These are phyloP conservation scores for Tortrix viridana DNA, from an alignment of 2,888 invertebrate species.

Conservation along the genomic window DNA sequence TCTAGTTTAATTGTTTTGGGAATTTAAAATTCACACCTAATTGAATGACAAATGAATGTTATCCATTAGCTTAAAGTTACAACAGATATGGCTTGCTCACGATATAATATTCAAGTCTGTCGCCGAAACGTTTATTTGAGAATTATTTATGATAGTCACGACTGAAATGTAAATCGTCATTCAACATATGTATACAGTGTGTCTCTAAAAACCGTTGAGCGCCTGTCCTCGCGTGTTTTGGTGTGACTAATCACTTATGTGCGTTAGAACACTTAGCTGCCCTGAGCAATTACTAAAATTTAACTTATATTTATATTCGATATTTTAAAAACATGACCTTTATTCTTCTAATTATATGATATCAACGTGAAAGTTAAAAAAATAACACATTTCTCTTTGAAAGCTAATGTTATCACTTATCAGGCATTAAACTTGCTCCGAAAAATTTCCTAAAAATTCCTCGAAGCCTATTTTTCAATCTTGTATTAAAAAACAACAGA, in stretches of 20 bases:
- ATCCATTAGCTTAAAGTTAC: slow-evolving; percentile 25
- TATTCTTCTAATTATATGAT: no score
- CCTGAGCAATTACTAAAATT: not conserved
- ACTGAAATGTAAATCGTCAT: slow-evolving; percentile 42
- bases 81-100: slow-evolving; percentile 2
- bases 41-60: slow-evolving; percentile 24
- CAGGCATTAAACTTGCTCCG: no score
- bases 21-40: slow-evolving; percentile 23
- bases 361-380: no score
- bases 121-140: slow-evolving; percentile 28
- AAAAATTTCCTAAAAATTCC: no score
- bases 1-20: slow-evolving; percentile 21
- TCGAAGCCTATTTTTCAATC: no score
- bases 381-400: no score
- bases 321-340: no score
- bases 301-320: not conserved
- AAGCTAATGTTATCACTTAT: no score
- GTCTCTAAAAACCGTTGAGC: slow-evolving; percentile 18
- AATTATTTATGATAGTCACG: slow-evolving; percentile 47
- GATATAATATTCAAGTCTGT: slow-evolving; percentile 29
- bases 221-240: slow-evolving; percentile 1
- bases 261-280: slow-evolving; percentile 8
- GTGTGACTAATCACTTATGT: slow-evolving; percentile 17
- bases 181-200: slow-evolving; percentile 26
- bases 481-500: no score